Percentiles rank a stretch among this genome's conserved stretches.
phyloP scores from a whole-genome alignment of 2,888 invertebrate genomes.

The Calameuta filiformis region DNA sequence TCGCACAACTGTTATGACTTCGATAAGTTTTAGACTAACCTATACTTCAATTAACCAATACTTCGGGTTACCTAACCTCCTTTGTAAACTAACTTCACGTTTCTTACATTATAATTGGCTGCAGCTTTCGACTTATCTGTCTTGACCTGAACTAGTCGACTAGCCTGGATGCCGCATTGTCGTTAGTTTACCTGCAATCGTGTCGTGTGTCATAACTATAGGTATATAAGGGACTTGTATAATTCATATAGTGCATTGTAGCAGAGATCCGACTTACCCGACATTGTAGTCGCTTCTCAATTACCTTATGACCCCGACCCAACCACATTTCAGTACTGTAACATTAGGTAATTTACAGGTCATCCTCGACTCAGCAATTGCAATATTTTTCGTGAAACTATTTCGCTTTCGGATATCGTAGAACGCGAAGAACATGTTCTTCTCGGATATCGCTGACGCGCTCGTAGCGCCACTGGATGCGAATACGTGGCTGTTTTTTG shows the following conservation, averaged over 20 bases:
- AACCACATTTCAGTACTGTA: not conserved
- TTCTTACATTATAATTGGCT: conserved; percentile 51
- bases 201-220: not conserved
- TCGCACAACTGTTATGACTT: conserved; percentile 33
- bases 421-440: not conserved
- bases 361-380: not conserved
- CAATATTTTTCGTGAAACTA: not conserved
- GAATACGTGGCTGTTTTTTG: not conserved
- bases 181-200: not conserved
- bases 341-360: not conserved
- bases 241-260: not conserved
- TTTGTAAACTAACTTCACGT: conserved; percentile 59
- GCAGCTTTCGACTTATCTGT: conserved; percentile 7
- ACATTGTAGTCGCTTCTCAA: not conserved
- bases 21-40: conserved; percentile 35
- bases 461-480: not conserved
- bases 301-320: not conserved
- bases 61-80: conserved; percentile 49
- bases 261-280: not conserved
- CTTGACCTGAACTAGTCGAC: not conserved
- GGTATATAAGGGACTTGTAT: not conserved
- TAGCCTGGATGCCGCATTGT: not conserved
- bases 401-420: not conserved
- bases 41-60: not conserved
- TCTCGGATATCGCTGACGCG: not conserved